phyloP scores from a whole-genome alignment of 2,113 vertebrate genomes.

The Gulo gulo region DNA sequence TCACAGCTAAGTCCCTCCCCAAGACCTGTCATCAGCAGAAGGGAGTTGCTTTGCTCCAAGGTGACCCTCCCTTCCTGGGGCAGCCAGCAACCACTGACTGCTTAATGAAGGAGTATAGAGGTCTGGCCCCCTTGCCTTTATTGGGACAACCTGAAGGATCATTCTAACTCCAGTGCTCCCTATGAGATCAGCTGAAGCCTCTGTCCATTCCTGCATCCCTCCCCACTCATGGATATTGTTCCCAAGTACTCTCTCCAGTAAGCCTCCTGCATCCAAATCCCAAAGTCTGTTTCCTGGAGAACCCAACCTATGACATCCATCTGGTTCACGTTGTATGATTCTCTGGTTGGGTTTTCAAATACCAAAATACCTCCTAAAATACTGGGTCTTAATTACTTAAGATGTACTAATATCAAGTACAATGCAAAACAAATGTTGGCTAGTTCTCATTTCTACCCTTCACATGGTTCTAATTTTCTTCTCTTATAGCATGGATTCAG shows the following conservation, averaged over 20 bases:
- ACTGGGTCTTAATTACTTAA: background rate
- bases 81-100: background rate
- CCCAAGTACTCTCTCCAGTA: background rate
- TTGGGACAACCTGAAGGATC: background rate
- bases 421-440: background rate
- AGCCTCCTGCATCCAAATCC: background rate
- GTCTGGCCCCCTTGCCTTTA: background rate
- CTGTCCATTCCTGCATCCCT: background rate
- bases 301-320: background rate
- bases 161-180: background rate
- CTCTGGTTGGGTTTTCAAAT: conserved; percentile 34
- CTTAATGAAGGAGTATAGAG: background rate
- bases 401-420: background rate
- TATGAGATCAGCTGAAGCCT: background rate
- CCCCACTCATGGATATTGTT: background rate
- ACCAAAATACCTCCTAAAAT: background rate
- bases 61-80: too few relatives aligned
- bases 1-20: background rate
- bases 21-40: background rate
- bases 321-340: background rate
- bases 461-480: background rate
- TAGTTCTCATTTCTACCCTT: conserved; percentile 16
- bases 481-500: background rate
- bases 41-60: background rate
- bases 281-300: background rate